A percentile compares a stretch with the other conserved stretches of the same genome.
Conservation (phyloP, 2,888 invertebrate species). For the Hetaerina titia region DNA sequence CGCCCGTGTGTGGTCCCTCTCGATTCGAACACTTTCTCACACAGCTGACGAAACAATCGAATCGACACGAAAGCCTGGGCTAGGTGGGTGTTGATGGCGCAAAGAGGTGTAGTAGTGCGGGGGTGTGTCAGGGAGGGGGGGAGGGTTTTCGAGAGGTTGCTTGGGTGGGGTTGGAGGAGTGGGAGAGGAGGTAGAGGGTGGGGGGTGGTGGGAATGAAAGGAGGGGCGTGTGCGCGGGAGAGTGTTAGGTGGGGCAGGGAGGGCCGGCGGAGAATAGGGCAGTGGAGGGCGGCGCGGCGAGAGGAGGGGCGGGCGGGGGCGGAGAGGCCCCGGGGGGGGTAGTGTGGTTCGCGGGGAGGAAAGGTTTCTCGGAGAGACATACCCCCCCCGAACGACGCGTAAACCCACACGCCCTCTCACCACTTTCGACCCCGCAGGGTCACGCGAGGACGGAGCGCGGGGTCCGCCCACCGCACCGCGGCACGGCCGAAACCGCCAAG, state of each 20-base stretch:
- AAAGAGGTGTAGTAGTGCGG: not conserved
- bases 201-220: not conserved
- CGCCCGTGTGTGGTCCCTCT: not conserved
- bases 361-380: too few relatives aligned
- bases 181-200: not conserved
- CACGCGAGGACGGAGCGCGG: too few relatives aligned
- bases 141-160: not conserved
- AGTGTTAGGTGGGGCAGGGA: conserved; percentile 3
- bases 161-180: not conserved
- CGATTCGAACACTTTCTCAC: not conserved
- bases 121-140: not conserved
- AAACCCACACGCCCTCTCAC: too few relatives aligned
- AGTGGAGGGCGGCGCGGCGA: not conserved
- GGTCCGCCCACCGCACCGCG: too few relatives aligned
- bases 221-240: not conserved
- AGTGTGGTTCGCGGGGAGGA: too few relatives aligned
- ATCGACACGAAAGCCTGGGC: conserved; percentile 5
- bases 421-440: too few relatives aligned
- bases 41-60: conserved; percentile 10
- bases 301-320: not conserved
- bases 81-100: not conserved
- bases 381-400: too few relatives aligned
- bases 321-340: not conserved
- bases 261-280: not conserved
- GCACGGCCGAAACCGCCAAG: too few relatives aligned